Evolutionary conservation across 2,113 vertebrate genomes (phyloP), one percentile per base, ranked within the genome.

Genomic region (Burhinus oedicnemus): DNA sequence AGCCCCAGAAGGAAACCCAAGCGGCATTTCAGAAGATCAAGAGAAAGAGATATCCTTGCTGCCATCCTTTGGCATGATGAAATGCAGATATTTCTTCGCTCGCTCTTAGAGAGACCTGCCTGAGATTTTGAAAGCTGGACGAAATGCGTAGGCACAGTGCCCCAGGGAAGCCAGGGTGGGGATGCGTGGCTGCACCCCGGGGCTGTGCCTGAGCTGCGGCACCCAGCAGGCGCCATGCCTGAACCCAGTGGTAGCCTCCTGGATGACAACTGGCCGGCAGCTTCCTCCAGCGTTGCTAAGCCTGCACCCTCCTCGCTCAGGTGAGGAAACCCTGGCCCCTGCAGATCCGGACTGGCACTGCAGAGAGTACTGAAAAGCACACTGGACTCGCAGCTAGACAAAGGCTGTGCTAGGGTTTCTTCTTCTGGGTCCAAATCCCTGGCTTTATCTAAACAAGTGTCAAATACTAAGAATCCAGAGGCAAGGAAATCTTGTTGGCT

Each of bases 201-300:
- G 77, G 34, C 57, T 68, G 38, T n/a, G 77, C 34, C 80, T 74
- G 86, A 52, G 34, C 47, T 64, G 58, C 65, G 61, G 32, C 26
- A 68, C 18, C 27, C 22, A 27, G 12, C 7, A 10, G 4, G 29
- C 15, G 4, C 13, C 1, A 0, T n/a, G 34, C 57, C 65, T 65
- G 54, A 49, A 62, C 8, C 26, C 42, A 25, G 34, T 32, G 57
- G 7, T 71, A 76, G 62, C 62, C 17, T 87, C 15, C 58, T 81
- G 64, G 68, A 11, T 81, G 32, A 74, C n/a, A 55, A 66, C 32
- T 34, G 23, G 7, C 47, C 3, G 4, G 58, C 36, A 34, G 13
- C 76, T 75, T 57, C n/a, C 57, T 49, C 30, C 66, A 83, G 18
- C 8, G 0, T 60, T 93, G 68, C 81, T 87, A n/a, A 65, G 49